phyloP scores from a whole-genome alignment of 2,113 vertebrate species.

The Saguinus imperator region DNA sequence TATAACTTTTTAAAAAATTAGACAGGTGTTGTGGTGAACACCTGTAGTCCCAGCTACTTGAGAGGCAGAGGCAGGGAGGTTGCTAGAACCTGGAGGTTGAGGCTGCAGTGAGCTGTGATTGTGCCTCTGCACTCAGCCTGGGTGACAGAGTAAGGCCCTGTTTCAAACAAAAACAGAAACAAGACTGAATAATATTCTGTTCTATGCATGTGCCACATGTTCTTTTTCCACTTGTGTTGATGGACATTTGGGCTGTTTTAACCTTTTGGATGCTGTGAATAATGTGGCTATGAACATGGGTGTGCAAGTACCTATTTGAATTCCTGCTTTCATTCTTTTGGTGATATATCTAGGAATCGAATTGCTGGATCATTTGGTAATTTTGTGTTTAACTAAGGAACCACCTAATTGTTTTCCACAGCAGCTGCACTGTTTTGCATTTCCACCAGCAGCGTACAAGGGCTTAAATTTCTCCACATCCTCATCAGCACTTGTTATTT shows the following conservation, averaged over 20 bases:
- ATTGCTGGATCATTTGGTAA: not conserved
- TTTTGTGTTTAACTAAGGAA: not conserved
- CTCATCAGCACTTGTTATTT: not conserved
- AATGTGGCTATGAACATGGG: not conserved
- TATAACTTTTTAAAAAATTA: too few species aligned
- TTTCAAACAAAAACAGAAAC: too few species aligned
- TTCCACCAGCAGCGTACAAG: not conserved
- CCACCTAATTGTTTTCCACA: not conserved
- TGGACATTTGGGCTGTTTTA: not conserved
- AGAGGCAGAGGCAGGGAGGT: too few species aligned
- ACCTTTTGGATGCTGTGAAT: not conserved
- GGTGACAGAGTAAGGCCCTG: too few species aligned
- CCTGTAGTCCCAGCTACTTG: too few species aligned
- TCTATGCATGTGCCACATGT: not conserved
- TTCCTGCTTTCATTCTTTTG: not conserved
- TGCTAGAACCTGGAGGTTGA: too few species aligned
- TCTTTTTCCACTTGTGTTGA: not conserved
- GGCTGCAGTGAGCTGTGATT: too few species aligned
- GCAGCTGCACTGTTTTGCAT: not conserved
- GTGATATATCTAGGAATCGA: not conserved
- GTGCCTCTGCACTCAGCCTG: too few species aligned
- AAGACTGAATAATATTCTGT: not conserved
- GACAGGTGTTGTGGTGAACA: too few species aligned
- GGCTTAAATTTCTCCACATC: not conserved
- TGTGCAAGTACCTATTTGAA: not conserved